A percentile compares a stretch with the other conserved stretches of the same genome.
Conservation (phyloP, 2,113 vertebrate genomes). For the Psittacara wagleri region DNA sequence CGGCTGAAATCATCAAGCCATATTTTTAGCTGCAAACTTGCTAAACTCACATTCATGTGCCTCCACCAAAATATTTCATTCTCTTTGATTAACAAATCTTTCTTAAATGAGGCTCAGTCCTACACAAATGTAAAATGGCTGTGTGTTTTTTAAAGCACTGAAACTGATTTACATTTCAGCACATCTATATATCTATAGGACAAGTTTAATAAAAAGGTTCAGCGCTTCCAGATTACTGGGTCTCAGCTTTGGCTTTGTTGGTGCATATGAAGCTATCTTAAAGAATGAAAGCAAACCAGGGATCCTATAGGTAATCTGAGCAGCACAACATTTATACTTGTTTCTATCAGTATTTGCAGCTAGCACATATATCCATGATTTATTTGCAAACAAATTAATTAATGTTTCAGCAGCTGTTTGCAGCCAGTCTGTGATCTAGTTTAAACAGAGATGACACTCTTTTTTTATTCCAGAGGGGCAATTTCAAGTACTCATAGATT, state of each 20-base stretch:
- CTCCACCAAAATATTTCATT: constrained; percentile 75
- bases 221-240: not conserved
- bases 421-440: constrained; percentile 78
- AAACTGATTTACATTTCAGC: constrained; percentile 20
- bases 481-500: constrained; percentile 72
- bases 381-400: constrained; percentile 87
- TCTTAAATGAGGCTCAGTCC: constrained; percentile 61
- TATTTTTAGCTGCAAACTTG: constrained; percentile 65
- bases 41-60: constrained; percentile 68
- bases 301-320: constrained; percentile 51
- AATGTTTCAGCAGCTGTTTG: constrained; percentile 83
- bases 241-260: constrained; percentile 23
- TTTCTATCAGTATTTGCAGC: constrained; percentile 74
- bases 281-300: constrained; percentile 38
- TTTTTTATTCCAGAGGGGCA: constrained; percentile 72
- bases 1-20: not conserved
- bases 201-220: not conserved
- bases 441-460: constrained; percentile 77
- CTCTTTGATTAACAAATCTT: constrained; percentile 77
- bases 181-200: not conserved
- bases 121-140: constrained; percentile 49
- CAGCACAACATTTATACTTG: constrained; percentile 59
- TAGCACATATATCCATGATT: constrained; percentile 75
- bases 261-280: not conserved
- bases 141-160: constrained; percentile 39